These are phyloP conservation scores for Globodera ellingtonae DNA, from an alignment of 1,140 invertebrate species.

Conservation along the genomic window DNA sequence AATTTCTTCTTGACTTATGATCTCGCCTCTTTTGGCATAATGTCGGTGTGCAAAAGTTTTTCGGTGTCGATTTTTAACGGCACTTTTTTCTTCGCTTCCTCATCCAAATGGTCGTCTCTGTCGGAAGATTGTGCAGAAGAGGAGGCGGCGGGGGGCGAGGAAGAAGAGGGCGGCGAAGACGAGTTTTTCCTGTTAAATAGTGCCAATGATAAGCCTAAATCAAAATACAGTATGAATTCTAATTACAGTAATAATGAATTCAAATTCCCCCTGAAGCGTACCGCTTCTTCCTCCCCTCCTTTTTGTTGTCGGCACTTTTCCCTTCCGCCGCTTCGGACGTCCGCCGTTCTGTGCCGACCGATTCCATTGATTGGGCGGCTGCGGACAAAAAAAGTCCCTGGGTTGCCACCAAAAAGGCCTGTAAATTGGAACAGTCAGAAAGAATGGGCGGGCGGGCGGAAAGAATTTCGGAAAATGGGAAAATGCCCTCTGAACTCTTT, in stretches of 20 bases:
- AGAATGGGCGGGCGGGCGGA: too few relatives aligned
- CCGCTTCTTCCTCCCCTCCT: constrained; percentile 25
- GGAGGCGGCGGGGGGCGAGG: constrained; percentile 6
- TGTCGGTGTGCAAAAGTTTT: constrained; percentile 36
- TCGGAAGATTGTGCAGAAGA: constrained; percentile 12
- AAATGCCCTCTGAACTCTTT: too few relatives aligned
- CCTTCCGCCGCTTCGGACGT: constrained; percentile 4
- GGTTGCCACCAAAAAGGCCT: not conserved
- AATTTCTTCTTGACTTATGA: not conserved
- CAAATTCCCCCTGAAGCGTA: not conserved
- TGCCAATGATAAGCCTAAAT: too few relatives aligned
- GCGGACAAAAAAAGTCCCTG: constrained; percentile 5
- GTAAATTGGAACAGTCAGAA: not conserved
- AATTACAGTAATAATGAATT: not conserved
- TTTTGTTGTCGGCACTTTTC: constrained; percentile 24
- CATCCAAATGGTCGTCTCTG: constrained; percentile 8
- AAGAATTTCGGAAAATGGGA: not conserved
- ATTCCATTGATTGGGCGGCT: not conserved
- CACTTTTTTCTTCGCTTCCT: constrained; percentile 8
- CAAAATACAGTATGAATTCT: constrained; percentile 3
- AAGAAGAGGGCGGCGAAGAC: constrained; percentile 22
- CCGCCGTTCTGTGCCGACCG: not conserved
- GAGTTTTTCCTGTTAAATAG: not conserved
- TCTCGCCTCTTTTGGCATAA: constrained; percentile 19
- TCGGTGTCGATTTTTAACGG: constrained; percentile 30